These are phyloP conservation scores for Papilio demoleus DNA, from an alignment of 2,888 invertebrate genomes.

Conservation along the genomic window DNA sequence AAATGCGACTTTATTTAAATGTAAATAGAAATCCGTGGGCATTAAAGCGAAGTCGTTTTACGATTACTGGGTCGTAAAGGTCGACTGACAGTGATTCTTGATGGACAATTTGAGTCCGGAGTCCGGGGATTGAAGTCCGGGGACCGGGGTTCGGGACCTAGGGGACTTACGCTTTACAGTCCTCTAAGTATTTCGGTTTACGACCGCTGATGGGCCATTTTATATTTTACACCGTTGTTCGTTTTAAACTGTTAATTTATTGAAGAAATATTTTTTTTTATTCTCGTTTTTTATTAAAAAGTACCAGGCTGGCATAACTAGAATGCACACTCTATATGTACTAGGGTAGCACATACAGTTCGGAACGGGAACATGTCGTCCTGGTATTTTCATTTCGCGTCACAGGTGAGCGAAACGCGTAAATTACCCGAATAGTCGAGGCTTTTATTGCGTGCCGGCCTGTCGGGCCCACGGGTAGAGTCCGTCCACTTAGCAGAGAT, in stretches of 20 bases:
- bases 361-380: conserved; percentile 47
- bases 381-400: conserved; percentile 66
- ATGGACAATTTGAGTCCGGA: conserved; percentile 82
- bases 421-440: conserved; percentile 44
- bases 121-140: too few species aligned
- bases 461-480: conserved; percentile 48
- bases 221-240: conserved; percentile 31
- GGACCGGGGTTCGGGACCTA: conserved; percentile 44
- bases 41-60: conserved; percentile 75
- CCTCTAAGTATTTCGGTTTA: conserved; percentile 30
- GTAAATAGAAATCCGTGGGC: conserved; percentile 71
- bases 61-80: conserved; percentile 74
- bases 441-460: conserved; percentile 60
- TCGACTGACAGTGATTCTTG: conserved; percentile 75
- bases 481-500: conserved; percentile 37
- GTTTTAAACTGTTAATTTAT: conserved; percentile 2
- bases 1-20: conserved; percentile 39
- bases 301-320: conserved; percentile 50
- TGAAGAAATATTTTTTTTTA: conserved; percentile 1
- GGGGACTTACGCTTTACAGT: conserved; percentile 47
- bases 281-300: conserved; percentile 20
- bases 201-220: conserved; percentile 32
- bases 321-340: not conserved
- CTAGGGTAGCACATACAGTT: conserved; percentile 11
- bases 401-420: conserved; percentile 61